Conservation (phyloP, 1,140 invertebrate genomes). For the Leguminivora glycinivorella region DNA sequence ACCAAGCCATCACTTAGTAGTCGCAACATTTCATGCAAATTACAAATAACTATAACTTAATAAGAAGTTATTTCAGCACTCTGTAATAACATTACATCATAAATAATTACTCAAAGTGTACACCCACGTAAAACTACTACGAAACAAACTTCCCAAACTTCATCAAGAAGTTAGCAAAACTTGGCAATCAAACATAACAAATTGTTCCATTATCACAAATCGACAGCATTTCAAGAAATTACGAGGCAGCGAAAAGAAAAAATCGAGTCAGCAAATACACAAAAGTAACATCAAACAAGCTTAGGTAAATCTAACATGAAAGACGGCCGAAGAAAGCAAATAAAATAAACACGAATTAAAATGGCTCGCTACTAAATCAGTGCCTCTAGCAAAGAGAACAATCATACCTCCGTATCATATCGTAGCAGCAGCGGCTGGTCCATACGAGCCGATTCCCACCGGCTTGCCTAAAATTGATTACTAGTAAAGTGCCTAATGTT, state of each 20-base stretch:
- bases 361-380: constrained; percentile 51
- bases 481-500: no score
- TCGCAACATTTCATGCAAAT: no score
- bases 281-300: constrained; percentile 43
- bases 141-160: not conserved
- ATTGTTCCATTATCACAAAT: not conserved
- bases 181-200: not conserved
- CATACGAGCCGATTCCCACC: no score
- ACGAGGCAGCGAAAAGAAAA: not conserved
- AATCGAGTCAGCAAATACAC: not conserved
- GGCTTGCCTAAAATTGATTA: no score
- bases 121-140: not conserved
- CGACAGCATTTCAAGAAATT: not conserved
- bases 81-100: not conserved
- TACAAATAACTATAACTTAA: no score
- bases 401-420: no score
- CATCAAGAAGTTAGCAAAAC: not conserved
- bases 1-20: no score
- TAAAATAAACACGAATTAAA: constrained; percentile 52
- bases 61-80: not conserved
- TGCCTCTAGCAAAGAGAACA: no score
- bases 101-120: not conserved
- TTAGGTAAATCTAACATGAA: constrained; percentile 45
- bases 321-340: constrained; percentile 52
- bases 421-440: no score